These are phyloP conservation scores for Nemotelus nigrinus DNA, from an alignment of 2,888 invertebrate species.

Conservation along the genomic window DNA sequence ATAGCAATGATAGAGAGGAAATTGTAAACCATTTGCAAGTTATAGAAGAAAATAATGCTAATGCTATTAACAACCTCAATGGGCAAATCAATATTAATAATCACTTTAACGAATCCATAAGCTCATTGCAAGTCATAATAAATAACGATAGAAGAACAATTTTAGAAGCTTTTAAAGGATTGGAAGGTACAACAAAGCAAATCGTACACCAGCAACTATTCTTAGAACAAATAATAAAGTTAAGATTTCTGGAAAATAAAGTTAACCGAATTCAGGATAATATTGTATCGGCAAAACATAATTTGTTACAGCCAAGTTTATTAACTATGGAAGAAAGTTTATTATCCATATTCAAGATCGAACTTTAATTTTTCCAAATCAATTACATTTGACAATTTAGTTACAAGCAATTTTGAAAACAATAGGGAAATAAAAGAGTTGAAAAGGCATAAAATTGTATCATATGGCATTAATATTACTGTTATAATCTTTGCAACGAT, in stretches of 20 bases:
- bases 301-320: slow-evolving; percentile 48
- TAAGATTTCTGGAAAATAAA: slow-evolving; percentile 42
- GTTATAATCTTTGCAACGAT: too few relatives aligned
- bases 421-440: too few relatives aligned
- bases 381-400: too few relatives aligned
- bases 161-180: slow-evolving; percentile 37
- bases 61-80: slow-evolving; percentile 47
- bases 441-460: too few relatives aligned
- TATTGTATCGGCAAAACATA: slow-evolving; percentile 59
- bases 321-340: slow-evolving; percentile 46
- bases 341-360: too few relatives aligned
- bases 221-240: slow-evolving; percentile 8
- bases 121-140: slow-evolving; percentile 45
- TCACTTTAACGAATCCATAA: slow-evolving; percentile 48
- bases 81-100: slow-evolving; percentile 49
- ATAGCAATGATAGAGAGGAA: slow-evolving; percentile 45
- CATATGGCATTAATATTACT: too few relatives aligned
- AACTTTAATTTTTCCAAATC: too few relatives aligned
- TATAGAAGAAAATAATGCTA: slow-evolving; percentile 46
- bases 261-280: slow-evolving; percentile 64
- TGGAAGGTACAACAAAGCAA: not conserved
- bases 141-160: slow-evolving; percentile 47
- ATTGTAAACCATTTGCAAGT: slow-evolving; percentile 46
- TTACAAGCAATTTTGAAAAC: too few relatives aligned
- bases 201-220: not conserved